Evolutionary conservation across 2,113 vertebrate genomes (phyloP).

Genomic region (Strix aluco): DNA sequence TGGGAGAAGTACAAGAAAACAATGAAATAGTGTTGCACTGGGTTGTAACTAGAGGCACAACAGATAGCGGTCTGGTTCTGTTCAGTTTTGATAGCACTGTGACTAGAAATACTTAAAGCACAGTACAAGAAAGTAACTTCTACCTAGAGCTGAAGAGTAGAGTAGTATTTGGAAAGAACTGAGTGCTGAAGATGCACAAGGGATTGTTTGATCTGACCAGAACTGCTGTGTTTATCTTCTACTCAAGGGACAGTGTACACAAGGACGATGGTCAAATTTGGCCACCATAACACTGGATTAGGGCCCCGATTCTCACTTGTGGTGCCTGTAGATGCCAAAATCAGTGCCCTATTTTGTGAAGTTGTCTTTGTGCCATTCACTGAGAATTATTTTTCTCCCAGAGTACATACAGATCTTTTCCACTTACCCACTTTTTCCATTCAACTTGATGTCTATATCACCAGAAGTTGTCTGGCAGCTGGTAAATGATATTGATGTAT

Average conservation of each 20-base stretch:
- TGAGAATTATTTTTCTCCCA: not conserved
- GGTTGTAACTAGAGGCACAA: not conserved
- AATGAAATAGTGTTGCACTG: not conserved
- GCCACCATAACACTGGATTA: not conserved
- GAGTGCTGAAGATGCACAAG: not conserved
- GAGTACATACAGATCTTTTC: not conserved
- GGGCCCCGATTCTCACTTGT: not conserved
- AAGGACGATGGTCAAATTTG: not conserved
- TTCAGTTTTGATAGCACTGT: not conserved
- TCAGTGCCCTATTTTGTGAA: not conserved
- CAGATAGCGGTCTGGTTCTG: not conserved
- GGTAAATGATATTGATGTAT: slow-evolving; percentile 39
- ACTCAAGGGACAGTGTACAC: not conserved
- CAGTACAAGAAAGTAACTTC: not conserved
- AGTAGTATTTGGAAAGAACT: not conserved
- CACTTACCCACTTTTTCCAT: slow-evolving; percentile 45
- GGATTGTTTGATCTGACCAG: not conserved
- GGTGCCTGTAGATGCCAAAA: not conserved
- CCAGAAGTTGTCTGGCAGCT: slow-evolving; percentile 49
- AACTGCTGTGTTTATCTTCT: not conserved
- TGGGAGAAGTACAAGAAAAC: not conserved
- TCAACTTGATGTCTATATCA: slow-evolving; percentile 23
- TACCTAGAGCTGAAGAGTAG: not conserved
- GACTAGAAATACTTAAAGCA: not conserved
- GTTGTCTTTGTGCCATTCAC: not conserved